Base-by-base conservation (phyloP, 2,797 vertebrate genomes). In the Gadopsis marmoratus region DNA sequence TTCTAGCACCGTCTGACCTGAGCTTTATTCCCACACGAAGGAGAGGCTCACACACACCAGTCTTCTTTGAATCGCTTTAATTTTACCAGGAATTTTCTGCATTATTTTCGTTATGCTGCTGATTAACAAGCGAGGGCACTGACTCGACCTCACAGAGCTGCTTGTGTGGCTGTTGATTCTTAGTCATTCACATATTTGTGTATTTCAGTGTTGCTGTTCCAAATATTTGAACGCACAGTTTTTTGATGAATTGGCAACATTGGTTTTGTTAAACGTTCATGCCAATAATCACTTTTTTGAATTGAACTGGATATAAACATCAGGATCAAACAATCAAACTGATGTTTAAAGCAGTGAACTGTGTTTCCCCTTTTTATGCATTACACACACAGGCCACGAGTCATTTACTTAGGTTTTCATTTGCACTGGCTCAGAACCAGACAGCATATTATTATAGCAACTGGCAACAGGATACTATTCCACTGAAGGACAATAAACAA, bases 1-100 rank as follows among this genome's bases (percentile, higher is more conserved):
- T 59, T 73, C 10, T 29, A 29, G 37, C 63, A 29, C 53, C 33
- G 50, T 35, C 19, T 50, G 12, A 37, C 21, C 41, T 78, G 66
- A 81, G 75, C 74, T 78, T 62, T 78, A 63, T 35, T 63, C 33
- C 61, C 47, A 31, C 26, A 26, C 5, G 11, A 29, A 56, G 31
- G 54, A 26, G 23, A 71, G 60, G 37, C 33, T 4, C 33, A 33
- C 33, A 33, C 19, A 45, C 17, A 39, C 17, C n/a, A 26, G 3
- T 37, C 19, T 55, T 71, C 61, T 33, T 26, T n/a, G 26, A 33
- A 54, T 43, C 74, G 13, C 43, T 45, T 70, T 54, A n/a, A 48
- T 53, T 62, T 47, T 37, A 47, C 41, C 17, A 55, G 50, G 58
- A 69, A 77, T 55, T 23, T 59, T 4, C n/a, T 76, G 12, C 31